These are phyloP conservation scores for Philereme vetulata DNA, from an alignment of 2,888 invertebrate species.

Conservation along the genomic window DNA sequence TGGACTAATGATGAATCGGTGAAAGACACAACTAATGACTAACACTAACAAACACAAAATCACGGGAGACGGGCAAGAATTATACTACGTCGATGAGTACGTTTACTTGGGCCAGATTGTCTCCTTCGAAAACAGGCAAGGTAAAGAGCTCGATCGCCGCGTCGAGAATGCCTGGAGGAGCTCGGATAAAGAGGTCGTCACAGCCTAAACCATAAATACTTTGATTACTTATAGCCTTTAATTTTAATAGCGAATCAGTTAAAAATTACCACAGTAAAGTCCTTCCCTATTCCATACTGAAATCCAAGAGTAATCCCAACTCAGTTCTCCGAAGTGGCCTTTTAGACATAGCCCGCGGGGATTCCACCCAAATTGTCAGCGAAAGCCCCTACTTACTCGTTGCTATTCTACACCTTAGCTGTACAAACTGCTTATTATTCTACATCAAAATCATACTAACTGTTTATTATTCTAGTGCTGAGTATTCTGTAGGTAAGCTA, in stretches of 20 bases:
- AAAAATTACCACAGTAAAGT: constrained; percentile 23
- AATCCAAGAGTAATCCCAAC: constrained; percentile 27
- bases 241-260: neutral
- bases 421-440: neutral
- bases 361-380: constrained; percentile 46
- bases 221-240: too few relatives aligned
- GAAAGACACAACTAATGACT: too few relatives aligned
- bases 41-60: too few relatives aligned
- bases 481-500: constrained; percentile 33
- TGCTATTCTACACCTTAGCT: constrained; percentile 2
- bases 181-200: too few relatives aligned
- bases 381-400: constrained; percentile 40
- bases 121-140: too few relatives aligned
- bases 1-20: too few relatives aligned
- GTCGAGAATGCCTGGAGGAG: too few relatives aligned
- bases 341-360: constrained; percentile 45
- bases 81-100: too few relatives aligned
- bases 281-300: constrained; percentile 1
- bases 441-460: constrained; percentile 3
- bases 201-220: too few relatives aligned
- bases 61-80: too few relatives aligned
- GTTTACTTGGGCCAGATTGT: too few relatives aligned
- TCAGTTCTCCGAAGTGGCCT: constrained; percentile 32
- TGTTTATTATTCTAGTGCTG: constrained; percentile 3
- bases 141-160: too few relatives aligned